phyloP scores from a whole-genome alignment of 2,797 vertebrate genomes.

The Sebastes matsubarae region DNA sequence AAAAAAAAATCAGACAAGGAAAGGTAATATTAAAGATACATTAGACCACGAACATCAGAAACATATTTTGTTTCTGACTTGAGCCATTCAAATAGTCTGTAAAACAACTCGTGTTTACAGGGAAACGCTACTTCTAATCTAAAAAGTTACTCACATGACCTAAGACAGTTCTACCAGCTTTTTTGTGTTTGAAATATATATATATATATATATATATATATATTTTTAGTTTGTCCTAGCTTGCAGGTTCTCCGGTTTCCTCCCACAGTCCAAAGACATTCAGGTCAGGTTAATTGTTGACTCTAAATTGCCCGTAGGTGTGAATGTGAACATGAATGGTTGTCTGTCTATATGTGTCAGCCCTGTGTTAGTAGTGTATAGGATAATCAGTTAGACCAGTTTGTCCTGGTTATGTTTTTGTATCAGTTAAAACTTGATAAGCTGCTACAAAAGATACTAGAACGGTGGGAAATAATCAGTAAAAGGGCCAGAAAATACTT shows the following conservation, averaged over 20 bases:
- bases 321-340: too few species aligned
- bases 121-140: conserved; percentile 34
- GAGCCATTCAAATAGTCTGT: conserved; percentile 27
- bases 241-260: too few species aligned
- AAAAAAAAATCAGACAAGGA: conserved; percentile 7
- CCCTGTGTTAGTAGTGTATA: too few species aligned
- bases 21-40: conserved; percentile 13
- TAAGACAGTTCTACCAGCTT: conserved; percentile 37
- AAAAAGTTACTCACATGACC: conserved; percentile 19
- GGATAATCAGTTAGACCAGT: too few species aligned
- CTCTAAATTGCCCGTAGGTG: too few species aligned
- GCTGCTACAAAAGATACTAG: not conserved
- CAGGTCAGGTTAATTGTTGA: too few species aligned
- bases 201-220: too few species aligned
- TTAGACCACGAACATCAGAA: not conserved
- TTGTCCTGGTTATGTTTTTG: not conserved
- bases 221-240: not conserved
- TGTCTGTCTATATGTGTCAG: too few species aligned
- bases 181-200: not conserved
- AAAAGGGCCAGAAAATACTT: not conserved
- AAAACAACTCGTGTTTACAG: conserved; percentile 25
- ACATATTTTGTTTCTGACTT: conserved; percentile 24
- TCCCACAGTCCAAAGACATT: too few species aligned
- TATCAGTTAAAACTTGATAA: not conserved
- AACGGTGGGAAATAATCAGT: not conserved